These are phyloP conservation scores for Poecilobothrus nobilitatus DNA, from an alignment of 2,888 invertebrate species.

Conservation along the genomic window DNA sequence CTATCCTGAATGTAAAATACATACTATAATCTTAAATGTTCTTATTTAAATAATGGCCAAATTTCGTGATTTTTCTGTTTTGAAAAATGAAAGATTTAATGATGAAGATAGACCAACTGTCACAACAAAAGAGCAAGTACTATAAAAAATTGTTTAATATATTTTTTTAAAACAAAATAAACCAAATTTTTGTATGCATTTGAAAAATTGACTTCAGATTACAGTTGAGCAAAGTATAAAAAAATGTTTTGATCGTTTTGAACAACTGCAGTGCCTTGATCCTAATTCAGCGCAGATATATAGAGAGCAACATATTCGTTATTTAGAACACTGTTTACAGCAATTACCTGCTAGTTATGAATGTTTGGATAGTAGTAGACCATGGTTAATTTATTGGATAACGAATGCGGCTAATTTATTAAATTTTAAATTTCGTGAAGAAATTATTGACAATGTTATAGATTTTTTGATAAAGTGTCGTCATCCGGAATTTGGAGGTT, in stretches of 20 bases:
- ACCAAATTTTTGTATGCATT: no score
- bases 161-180: conserved; percentile 11
- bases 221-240: conserved; percentile 24
- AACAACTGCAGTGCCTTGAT: conserved; percentile 46
- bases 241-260: conserved; percentile 47
- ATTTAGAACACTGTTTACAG: conserved; percentile 59
- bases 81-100: conserved; percentile 47
- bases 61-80: conserved; percentile 34
- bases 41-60: conserved; percentile 5
- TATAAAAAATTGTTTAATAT: conserved; percentile 17
- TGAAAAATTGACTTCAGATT: neutral
- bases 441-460: conserved; percentile 48
- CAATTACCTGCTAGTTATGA: conserved; percentile 63
- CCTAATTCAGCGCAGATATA: conserved; percentile 53
- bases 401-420: conserved; percentile 79
- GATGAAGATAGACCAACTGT: conserved; percentile 52
- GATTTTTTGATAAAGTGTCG: conserved; percentile 52
- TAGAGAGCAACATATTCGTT: conserved; percentile 54
- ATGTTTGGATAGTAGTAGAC: conserved; percentile 86
- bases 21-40: neutral
- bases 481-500: conserved; percentile 59
- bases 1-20: no score
- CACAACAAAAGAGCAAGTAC: conserved; percentile 55
- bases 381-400: conserved; percentile 98
- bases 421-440: conserved; percentile 53